Base-by-base conservation (phyloP, 1,140 invertebrate species). In the Orius insidiosus region DNA sequence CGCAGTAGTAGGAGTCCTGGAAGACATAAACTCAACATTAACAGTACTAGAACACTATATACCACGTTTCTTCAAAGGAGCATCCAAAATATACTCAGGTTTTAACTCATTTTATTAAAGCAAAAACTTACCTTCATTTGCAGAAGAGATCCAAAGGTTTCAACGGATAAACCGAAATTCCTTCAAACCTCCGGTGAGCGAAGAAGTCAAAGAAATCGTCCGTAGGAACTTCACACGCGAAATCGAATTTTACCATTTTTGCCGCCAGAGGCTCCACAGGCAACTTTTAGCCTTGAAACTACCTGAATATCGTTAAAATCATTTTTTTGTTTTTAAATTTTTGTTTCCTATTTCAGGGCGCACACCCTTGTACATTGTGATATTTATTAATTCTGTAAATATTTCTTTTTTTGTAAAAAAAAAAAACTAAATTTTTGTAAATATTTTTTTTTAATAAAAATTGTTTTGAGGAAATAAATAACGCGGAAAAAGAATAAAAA, bases 231-330 rank as follows among this genome's bases (percentile, higher is more conserved):
- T 92, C 58, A 88, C 85, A 0, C 69, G 79, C 45, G 87, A 92
- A 65, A 85, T 89, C 14, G 85, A 90, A 59, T 88, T 92, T 59
- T 92, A 89, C 61, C 78, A 89, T 56, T 92, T 90, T 58, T 88
- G 85, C 58, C 76, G 75, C 54, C 84, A 89, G 60, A 67, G 85
- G 55, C 64, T 92, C 6, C 76, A 89, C 54, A 72, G 76, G 59
- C 86, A 90, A 60, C 70, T 81, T 49, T 63, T 78, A 30, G 83
- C 84, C 0, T 63, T 85, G 5, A 52, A 44, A 41, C 51, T 54
- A n/a, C 53, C 53, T 10, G 49, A 54, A 24, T 24, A 24, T 24
- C 24, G 24, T 24, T 24, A 24, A 24, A 24, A 24, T 24, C n/a
- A n/a, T n/a, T n/a, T n/a, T n/a, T n/a, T n/a, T n/a, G n/a, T n/a